Evolutionary conservation across 1,140 invertebrate species (phyloP).

Genomic region (Rhagoletis pomonella): DNA sequence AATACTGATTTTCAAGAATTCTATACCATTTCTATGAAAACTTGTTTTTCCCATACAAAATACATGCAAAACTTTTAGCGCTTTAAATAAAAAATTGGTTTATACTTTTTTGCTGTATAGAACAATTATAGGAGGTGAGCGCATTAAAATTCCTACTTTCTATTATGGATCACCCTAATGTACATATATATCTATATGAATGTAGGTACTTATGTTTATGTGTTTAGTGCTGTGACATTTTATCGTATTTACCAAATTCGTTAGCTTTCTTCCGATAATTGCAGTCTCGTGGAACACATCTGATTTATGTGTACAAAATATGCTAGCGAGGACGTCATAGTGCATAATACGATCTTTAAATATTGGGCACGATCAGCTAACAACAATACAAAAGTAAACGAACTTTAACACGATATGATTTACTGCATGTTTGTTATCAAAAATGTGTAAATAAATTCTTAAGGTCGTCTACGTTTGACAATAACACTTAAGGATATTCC

Average conservation of each 20-base stretch:
- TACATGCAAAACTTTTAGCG: too few species aligned
- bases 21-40: too few species aligned
- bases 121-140: too few species aligned
- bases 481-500: too few species aligned
- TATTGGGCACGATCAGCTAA: neutral
- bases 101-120: too few species aligned
- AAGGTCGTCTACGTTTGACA: neutral
- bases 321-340: neutral
- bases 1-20: too few species aligned
- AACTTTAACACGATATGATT: neutral
- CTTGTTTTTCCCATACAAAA: too few species aligned
- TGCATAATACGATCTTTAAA: neutral
- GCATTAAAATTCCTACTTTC: too few species aligned
- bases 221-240: neutral
- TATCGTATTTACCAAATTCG: neutral
- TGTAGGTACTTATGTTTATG: neutral
- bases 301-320: neutral
- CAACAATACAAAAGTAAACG: neutral
- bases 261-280: slow-evolving; percentile 2
- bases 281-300: neutral
- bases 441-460: neutral
- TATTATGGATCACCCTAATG: too few species aligned
- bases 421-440: neutral
- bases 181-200: neutral
- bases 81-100: too few species aligned